Percentiles rank a stretch among this genome's conserved stretches.
phyloP scores from a whole-genome alignment of 1,140 invertebrate genomes.

The Musca vetustissima region DNA sequence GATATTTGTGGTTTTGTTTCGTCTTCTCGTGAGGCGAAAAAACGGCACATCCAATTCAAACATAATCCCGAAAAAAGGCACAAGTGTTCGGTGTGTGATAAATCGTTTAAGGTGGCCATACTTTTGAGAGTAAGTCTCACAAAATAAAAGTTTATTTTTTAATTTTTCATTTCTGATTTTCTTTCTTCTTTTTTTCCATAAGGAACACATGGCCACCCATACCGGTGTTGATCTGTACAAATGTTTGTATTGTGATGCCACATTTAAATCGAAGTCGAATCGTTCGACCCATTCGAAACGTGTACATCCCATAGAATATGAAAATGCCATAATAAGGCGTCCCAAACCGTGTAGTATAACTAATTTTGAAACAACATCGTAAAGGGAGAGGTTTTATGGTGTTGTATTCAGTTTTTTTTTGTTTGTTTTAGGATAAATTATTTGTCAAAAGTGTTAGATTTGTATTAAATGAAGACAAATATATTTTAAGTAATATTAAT shows the following conservation, averaged over 20 bases:
- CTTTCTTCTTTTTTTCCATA: conserved; percentile 4
- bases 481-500: too few relatives aligned
- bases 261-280: conserved; percentile 51
- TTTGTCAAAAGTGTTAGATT: too few relatives aligned
- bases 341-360: too few relatives aligned
- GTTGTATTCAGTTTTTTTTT: too few relatives aligned
- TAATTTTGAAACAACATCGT: too few relatives aligned
- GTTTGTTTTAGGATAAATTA: too few relatives aligned
- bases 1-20: conserved; percentile 32
- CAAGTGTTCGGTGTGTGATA: conserved; percentile 47
- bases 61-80: conserved; percentile 41
- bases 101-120: conserved; percentile 44
- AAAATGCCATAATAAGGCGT: too few relatives aligned
- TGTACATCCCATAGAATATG: conserved; percentile 44
- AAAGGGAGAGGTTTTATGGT: too few relatives aligned
- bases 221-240: conserved; percentile 48
- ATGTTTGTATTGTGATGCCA: conserved; percentile 47
- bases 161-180: background rate
- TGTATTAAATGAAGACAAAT: too few relatives aligned
- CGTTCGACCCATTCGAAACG: conserved; percentile 53
- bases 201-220: conserved; percentile 53
- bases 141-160: background rate
- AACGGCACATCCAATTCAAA: conserved; percentile 43
- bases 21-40: conserved; percentile 40
- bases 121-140: conserved; percentile 35